phyloP scores from a whole-genome alignment of 2,113 vertebrate genomes.

The Proteles cristata region DNA sequence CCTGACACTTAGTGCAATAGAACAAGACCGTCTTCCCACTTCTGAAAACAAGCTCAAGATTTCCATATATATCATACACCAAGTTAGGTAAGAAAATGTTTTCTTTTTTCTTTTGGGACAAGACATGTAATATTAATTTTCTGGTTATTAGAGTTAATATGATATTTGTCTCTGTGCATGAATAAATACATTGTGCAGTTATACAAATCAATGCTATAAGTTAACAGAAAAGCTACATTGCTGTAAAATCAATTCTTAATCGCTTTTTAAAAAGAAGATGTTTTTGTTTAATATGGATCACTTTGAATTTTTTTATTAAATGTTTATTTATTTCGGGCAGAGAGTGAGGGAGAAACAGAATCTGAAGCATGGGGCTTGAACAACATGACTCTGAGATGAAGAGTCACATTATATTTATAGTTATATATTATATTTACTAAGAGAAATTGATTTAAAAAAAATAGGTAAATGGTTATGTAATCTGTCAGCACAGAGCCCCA shows the following conservation, averaged over 20 bases:
- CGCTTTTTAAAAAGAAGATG: not conserved
- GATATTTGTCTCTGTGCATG: not conserved
- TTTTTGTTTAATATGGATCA: constrained; percentile 47
- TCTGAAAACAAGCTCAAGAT: not conserved
- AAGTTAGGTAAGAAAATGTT: constrained; percentile 1
- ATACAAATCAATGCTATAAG: not conserved
- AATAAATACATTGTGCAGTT: not conserved
- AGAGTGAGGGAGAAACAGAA: too few species aligned
- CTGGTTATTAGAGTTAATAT: not conserved
- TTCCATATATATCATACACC: not conserved
- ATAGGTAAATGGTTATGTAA: too few species aligned
- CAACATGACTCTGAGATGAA: too few species aligned
- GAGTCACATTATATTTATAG: too few species aligned
- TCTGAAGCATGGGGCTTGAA: too few species aligned
- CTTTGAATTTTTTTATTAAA: not conserved
- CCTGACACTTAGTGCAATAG: not conserved
- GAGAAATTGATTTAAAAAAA: too few species aligned
- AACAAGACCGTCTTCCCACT: not conserved
- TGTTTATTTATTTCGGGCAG: too few species aligned
- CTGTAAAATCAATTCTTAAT: constrained; percentile 11
- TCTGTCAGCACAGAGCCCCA: too few species aligned
- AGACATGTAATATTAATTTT: not conserved
- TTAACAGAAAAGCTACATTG: not conserved
- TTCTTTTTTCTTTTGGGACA: not conserved
- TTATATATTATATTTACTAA: too few species aligned